Evolutionary conservation across 2,797 vertebrate species (phyloP).

Genomic region (Tangara arthus): DNA sequence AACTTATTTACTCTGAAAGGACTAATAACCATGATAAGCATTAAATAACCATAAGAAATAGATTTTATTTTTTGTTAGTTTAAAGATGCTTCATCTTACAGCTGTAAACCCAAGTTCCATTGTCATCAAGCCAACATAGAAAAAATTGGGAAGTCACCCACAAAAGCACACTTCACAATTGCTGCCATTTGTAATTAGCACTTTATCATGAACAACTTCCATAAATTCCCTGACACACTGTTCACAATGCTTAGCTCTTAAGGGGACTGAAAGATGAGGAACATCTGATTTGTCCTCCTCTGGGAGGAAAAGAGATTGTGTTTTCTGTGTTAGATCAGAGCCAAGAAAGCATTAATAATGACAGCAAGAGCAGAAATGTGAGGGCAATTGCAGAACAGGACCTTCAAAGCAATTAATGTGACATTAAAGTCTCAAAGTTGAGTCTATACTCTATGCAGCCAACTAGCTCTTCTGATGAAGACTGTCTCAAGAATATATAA

Average conservation of each 20-base stretch:
- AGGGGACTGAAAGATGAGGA: constrained; percentile 12
- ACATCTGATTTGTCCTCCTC: not conserved
- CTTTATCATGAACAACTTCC: not conserved
- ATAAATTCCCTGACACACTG: not conserved
- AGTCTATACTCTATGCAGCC: not conserved
- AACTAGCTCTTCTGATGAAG: not conserved
- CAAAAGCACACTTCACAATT: constrained; percentile 17
- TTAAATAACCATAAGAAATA: constrained; percentile 29
- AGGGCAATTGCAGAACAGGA: constrained; percentile 24
- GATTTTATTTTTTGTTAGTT: constrained; percentile 51
- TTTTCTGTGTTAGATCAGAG: constrained; percentile 13
- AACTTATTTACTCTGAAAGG: not conserved
- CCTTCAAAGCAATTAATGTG: not conserved
- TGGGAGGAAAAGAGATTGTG: not conserved
- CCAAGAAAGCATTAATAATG: not conserved
- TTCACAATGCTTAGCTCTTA: constrained; percentile 29
- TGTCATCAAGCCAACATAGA: not conserved
- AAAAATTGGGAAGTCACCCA: not conserved
- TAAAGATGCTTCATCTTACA: constrained; percentile 45
- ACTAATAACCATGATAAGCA: not conserved
- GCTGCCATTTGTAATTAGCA: not conserved
- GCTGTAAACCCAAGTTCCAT: constrained; percentile 4
- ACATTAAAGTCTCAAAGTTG: not conserved
- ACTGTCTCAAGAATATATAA: not conserved
- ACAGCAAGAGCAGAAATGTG: constrained; percentile 33